These are phyloP conservation scores for Corynorhinus townsendii DNA, from an alignment of 2,113 vertebrate genomes.

Conservation along the genomic window DNA sequence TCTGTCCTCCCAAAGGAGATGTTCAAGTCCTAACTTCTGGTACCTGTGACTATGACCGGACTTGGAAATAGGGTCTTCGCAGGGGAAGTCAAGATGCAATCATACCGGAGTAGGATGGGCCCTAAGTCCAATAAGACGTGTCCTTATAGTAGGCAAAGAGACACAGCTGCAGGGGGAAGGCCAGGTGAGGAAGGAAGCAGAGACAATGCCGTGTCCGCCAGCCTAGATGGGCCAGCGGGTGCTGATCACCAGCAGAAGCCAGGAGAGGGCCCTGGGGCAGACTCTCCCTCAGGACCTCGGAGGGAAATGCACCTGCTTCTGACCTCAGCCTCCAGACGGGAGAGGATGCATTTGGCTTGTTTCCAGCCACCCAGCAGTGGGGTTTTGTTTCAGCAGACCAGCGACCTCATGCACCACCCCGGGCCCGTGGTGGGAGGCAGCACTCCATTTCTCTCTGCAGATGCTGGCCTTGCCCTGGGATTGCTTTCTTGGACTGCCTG, in stretches of 20 bases:
- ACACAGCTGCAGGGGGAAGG: background rate
- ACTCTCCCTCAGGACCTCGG: too few relatives aligned
- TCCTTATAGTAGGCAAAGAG: background rate
- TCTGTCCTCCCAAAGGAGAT: background rate
- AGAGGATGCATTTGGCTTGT: background rate
- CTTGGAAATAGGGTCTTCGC: background rate
- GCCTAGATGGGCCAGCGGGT: background rate
- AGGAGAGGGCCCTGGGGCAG: background rate
- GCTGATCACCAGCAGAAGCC: background rate
- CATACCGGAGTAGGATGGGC: fast-evolving
- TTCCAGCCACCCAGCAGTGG: background rate
- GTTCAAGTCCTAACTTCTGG: background rate
- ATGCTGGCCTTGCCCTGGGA: background rate
- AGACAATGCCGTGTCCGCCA: background rate
- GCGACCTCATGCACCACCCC: too few relatives aligned
- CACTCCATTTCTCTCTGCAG: background rate
- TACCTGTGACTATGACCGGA: background rate
- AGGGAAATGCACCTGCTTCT: background rate
- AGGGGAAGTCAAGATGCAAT: background rate
- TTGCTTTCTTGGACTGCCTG: background rate
- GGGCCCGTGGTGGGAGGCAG: background rate
- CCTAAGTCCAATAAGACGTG: background rate
- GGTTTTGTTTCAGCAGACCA: too few relatives aligned
- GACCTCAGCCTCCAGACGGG: background rate
- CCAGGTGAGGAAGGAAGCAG: background rate